Conservation (phyloP, 2,888 invertebrate species). For the Morinoia aosen region DNA sequence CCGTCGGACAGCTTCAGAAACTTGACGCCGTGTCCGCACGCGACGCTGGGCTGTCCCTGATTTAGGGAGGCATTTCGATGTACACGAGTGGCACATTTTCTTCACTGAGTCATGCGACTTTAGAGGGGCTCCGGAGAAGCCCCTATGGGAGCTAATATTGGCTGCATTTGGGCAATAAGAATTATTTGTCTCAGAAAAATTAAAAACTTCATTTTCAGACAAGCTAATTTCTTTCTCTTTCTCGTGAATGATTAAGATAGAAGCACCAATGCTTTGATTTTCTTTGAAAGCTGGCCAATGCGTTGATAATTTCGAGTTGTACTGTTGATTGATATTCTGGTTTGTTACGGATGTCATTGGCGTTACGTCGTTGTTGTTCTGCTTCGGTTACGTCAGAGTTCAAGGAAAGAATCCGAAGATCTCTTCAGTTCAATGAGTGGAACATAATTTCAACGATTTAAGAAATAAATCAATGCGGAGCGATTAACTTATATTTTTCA, state of each 20-base stretch:
- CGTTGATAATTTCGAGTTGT: neutral
- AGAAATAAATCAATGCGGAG: neutral
- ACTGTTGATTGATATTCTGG: neutral
- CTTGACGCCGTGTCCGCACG: neutral
- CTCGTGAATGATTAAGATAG: neutral
- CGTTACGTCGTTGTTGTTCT: neutral
- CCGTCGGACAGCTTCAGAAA: neutral
- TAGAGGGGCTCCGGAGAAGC: neutral
- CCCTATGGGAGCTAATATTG: neutral
- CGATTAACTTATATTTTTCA: neutral
- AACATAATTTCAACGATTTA: neutral
- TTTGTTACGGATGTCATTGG: neutral
- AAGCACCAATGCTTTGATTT: neutral
- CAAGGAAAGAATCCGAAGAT: neutral
- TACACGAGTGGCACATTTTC: neutral
- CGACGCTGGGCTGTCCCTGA: neutral
- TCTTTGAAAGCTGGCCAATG: neutral
- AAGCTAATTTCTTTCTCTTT: neutral
- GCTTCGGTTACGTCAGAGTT: neutral
- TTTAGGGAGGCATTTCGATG: neutral
- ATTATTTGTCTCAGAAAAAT: neutral
- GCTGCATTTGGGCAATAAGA: neutral
- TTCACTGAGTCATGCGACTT: neutral
- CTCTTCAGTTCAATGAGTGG: neutral
- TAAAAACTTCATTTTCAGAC: neutral